A percentile compares a stretch with the other conserved stretches of the same genome.
Evolutionary conservation across 2,888 invertebrate species (phyloP).

Genomic region (Piscicola geometra): DNA sequence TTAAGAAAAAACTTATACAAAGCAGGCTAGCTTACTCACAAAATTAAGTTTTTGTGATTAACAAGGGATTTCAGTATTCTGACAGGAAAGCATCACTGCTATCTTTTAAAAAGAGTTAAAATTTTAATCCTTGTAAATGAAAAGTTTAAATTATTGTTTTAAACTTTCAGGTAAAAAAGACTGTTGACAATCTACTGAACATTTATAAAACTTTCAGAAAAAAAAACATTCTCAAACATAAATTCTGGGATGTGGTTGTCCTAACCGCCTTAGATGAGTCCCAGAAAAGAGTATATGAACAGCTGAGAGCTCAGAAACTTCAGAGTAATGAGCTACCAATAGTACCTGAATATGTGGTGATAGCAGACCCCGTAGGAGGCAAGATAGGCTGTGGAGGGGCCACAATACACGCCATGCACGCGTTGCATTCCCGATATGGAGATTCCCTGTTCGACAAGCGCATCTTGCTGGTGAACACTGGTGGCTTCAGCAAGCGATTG

Average conservation of each 20-base stretch:
- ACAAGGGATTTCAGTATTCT: too few species aligned
- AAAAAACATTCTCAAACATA: slow-evolving; percentile 28
- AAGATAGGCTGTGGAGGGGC: slow-evolving; percentile 57
- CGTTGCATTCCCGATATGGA: slow-evolving; percentile 49
- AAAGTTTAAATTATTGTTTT: too few species aligned
- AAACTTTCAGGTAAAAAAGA: slow-evolving; percentile 14
- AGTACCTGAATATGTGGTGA: slow-evolving; percentile 51
- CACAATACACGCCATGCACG: slow-evolving; percentile 52
- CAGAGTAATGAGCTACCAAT: slow-evolving; percentile 50
- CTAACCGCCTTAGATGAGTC: slow-evolving; percentile 55
- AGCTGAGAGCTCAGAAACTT: slow-evolving; percentile 52
- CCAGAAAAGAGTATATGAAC: slow-evolving; percentile 54
- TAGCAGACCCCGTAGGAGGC: slow-evolving; percentile 56
- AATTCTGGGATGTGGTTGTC: slow-evolving; percentile 56
- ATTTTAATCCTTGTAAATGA: too few species aligned
- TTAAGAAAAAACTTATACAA: too few species aligned
- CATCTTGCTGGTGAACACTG: slow-evolving; percentile 57
- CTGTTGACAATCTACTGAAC: slow-evolving; percentile 6
- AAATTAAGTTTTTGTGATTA: too few species aligned
- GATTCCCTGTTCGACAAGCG: slow-evolving; percentile 47
- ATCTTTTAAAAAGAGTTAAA: too few species aligned
- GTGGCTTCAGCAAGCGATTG: slow-evolving; percentile 58
- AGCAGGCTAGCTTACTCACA: too few species aligned
- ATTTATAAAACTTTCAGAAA: slow-evolving; percentile 29
- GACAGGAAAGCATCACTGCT: too few species aligned